A percentile compares a stretch with the other conserved stretches of the same genome.
These are phyloP conservation scores for Synergus itoensis DNA, from an alignment of 2,888 invertebrate species.

Conservation along the genomic window DNA sequence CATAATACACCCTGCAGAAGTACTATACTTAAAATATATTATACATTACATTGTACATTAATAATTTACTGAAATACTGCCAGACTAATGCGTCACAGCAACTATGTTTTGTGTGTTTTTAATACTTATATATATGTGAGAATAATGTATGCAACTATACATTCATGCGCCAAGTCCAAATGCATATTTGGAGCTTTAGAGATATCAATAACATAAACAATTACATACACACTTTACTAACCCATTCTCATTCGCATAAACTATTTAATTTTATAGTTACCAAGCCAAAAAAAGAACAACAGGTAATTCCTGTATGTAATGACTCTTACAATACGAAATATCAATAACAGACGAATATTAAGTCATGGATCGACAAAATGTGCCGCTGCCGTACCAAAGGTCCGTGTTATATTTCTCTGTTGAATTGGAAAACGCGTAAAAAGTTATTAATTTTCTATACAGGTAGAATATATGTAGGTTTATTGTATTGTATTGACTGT, in stretches of 20 bases:
- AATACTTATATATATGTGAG: neutral
- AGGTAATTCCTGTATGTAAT: conserved; percentile 39
- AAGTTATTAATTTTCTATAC: neutral
- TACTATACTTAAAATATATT: neutral
- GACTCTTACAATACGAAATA: neutral
- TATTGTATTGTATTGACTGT: too few species aligned
- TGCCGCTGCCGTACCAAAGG: neutral
- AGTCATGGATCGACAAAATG: conserved; percentile 40
- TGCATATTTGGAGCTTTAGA: neutral
- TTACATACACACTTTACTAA: neutral
- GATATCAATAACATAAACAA: too few species aligned
- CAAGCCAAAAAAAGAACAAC: conserved; percentile 72
- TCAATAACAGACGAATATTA: neutral
- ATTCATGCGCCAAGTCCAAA: neutral
- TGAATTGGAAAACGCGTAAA: neutral
- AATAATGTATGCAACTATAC: neutral
- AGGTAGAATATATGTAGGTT: neutral
- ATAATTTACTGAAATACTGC: conserved; percentile 29
- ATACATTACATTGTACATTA: conserved; percentile 34
- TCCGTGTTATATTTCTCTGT: neutral
- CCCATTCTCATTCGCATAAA: conserved; percentile 42
- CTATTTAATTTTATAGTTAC: conserved; percentile 74
- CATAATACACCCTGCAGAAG: neutral
- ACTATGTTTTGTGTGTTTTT: conserved; percentile 18
- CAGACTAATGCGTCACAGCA: conserved; percentile 21